Conservation (phyloP, 2,797 vertebrate genomes). For the Amblyopsis hoosieri region DNA sequence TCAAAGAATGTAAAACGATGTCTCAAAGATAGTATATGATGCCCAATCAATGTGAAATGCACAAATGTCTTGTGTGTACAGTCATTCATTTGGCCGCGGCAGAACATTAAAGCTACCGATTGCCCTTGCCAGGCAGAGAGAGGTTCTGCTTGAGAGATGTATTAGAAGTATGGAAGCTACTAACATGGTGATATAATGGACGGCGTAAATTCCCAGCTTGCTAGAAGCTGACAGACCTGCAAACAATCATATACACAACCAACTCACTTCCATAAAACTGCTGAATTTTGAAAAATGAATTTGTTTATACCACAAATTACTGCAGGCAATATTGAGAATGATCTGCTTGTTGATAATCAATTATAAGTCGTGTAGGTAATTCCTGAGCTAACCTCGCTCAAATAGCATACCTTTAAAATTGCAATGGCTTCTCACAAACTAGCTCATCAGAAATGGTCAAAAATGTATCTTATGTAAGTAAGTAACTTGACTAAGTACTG, state of each 20-base stretch:
- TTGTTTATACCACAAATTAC: constrained; percentile 35
- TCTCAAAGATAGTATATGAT: constrained; percentile 47
- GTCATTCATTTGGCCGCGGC: constrained; percentile 67
- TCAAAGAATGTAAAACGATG: constrained; percentile 51
- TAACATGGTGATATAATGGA: constrained; percentile 71
- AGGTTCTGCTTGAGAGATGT: constrained; percentile 54
- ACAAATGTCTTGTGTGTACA: constrained; percentile 47
- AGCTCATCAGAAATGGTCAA: constrained; percentile 67
- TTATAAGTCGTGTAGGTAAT: constrained; percentile 42
- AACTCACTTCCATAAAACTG: constrained; percentile 38
- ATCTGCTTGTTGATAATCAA: constrained; percentile 40
- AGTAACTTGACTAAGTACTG: constrained; percentile 74
- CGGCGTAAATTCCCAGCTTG: constrained; percentile 63
- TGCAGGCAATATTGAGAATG: constrained; percentile 11
- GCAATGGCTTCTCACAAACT: constrained; percentile 50
- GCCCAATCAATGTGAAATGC: constrained; percentile 12
- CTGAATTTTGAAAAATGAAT: constrained; percentile 46
- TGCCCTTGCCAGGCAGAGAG: constrained; percentile 69
- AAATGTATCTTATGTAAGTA: constrained; percentile 72
- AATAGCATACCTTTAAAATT: constrained; percentile 54
- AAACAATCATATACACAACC: constrained; percentile 57
- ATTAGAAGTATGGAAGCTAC: constrained; percentile 65
- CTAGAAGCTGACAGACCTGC: constrained; percentile 63
- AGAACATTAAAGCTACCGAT: constrained; percentile 65
- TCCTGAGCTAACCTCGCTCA: constrained; percentile 45